These are phyloP conservation scores for Sthenelais limicola DNA, from an alignment of 2,888 invertebrate genomes.

Conservation along the genomic window DNA sequence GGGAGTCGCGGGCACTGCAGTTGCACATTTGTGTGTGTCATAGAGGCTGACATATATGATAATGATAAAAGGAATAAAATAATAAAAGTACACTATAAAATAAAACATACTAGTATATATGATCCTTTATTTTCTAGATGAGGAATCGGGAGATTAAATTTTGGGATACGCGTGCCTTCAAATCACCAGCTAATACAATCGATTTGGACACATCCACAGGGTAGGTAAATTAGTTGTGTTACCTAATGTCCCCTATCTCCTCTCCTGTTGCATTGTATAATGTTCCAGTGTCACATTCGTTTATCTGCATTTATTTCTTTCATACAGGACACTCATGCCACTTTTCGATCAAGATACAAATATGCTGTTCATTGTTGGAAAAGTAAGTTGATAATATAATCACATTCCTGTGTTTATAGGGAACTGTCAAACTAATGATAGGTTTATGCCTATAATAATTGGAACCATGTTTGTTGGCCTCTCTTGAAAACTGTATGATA, in stretches of 20 bases:
- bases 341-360: constrained; percentile 93
- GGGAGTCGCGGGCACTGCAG: too few species aligned
- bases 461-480: too few species aligned
- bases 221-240: constrained; percentile 64
- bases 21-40: too few species aligned
- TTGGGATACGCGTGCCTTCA: constrained; percentile 87
- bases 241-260: not conserved
- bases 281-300: constrained; percentile 20
- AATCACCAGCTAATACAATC: constrained; percentile 81
- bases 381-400: constrained; percentile 74
- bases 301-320: constrained; percentile 17
- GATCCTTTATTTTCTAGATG: constrained; percentile 74
- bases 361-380: constrained; percentile 95
- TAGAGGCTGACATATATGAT: too few species aligned
- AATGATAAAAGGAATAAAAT: too few species aligned
- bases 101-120: too few species aligned
- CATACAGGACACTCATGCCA: constrained; percentile 85
- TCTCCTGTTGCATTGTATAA: too few species aligned
- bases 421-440: too few species aligned
- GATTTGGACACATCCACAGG: constrained; percentile 91
- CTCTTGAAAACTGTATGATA: too few species aligned
- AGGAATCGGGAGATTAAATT: constrained; percentile 90
- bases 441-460: too few species aligned
- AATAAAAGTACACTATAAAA: too few species aligned
- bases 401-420: too few species aligned